phyloP scores from a whole-genome alignment of 53 echinoderm and acorn worm species.

The Stichopus horrens region DNA sequence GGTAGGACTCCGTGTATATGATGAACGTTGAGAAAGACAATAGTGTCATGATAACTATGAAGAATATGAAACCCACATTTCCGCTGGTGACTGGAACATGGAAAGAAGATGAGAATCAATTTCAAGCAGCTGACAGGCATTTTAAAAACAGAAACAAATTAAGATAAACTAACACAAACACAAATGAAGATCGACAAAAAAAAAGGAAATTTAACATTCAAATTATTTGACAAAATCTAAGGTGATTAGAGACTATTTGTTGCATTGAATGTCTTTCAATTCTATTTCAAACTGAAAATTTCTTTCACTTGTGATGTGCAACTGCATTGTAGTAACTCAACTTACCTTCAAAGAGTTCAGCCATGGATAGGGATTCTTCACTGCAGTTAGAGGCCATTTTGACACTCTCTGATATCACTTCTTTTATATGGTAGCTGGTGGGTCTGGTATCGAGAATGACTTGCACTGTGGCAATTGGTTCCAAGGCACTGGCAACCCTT shows the following conservation, averaged over 20 bases:
- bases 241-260: too few relatives aligned
- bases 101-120: neutral
- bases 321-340: neutral
- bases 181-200: too few relatives aligned
- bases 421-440: neutral
- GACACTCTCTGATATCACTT: neutral
- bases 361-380: slow-evolving; percentile 2
- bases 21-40: slow-evolving; percentile 65
- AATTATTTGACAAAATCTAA: too few relatives aligned
- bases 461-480: neutral
- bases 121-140: too few relatives aligned
- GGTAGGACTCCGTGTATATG: slow-evolving; percentile 67
- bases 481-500: neutral
- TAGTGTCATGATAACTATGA: slow-evolving; percentile 70
- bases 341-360: slow-evolving; percentile 26
- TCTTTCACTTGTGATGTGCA: too few relatives aligned
- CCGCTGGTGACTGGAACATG: slow-evolving; percentile 43
- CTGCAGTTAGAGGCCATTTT: slow-evolving; percentile 16
- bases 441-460: neutral
- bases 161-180: too few relatives aligned
- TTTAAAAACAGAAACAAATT: too few relatives aligned
- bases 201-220: too few relatives aligned
- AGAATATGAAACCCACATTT: slow-evolving; percentile 58
- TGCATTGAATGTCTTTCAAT: too few relatives aligned
- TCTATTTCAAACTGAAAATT: too few relatives aligned